Percentiles rank a stretch among this genome's conserved stretches.
Evolutionary conservation across 2,113 vertebrate species (phyloP).

Genomic region (Crotalus horridus): DNA sequence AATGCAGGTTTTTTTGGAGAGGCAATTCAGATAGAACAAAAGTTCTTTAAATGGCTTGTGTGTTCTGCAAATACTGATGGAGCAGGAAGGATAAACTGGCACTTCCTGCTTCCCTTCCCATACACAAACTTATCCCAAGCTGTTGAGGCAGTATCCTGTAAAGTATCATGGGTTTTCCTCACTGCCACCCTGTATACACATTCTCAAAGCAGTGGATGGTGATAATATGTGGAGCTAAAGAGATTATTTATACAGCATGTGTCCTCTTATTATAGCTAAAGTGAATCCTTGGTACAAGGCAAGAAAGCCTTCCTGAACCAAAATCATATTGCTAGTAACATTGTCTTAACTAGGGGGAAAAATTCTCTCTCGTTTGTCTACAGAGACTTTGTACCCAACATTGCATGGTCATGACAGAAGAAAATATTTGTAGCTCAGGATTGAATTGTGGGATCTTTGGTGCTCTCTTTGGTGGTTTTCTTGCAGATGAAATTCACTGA

Average conservation of each 20-base stretch:
- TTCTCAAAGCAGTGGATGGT: neutral
- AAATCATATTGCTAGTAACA: neutral
- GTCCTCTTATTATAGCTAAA: neutral
- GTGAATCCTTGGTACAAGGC: neutral
- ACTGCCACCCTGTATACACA: neutral
- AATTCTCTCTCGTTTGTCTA: neutral
- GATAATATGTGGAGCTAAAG: neutral
- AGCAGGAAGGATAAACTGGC: neutral
- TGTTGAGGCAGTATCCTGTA: neutral
- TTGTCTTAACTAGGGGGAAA: neutral
- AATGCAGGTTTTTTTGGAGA: neutral
- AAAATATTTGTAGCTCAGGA: too few species aligned
- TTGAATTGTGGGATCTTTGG: too few species aligned
- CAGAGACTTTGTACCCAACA: neutral
- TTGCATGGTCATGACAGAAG: neutral
- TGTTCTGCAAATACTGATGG: too few species aligned
- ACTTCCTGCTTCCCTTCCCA: neutral
- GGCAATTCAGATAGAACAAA: neutral
- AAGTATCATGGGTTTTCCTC: neutral
- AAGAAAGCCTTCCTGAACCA: neutral
- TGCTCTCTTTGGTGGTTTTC: too few species aligned
- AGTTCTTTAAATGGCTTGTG: neutral
- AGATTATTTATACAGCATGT: neutral
- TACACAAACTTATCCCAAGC: neutral
- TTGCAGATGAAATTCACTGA: too few species aligned